Evolutionary conservation across 1,140 invertebrate species (phyloP), one percentile per base, ranked within the genome.

Genomic region (Harlomillsia oculata): DNA sequence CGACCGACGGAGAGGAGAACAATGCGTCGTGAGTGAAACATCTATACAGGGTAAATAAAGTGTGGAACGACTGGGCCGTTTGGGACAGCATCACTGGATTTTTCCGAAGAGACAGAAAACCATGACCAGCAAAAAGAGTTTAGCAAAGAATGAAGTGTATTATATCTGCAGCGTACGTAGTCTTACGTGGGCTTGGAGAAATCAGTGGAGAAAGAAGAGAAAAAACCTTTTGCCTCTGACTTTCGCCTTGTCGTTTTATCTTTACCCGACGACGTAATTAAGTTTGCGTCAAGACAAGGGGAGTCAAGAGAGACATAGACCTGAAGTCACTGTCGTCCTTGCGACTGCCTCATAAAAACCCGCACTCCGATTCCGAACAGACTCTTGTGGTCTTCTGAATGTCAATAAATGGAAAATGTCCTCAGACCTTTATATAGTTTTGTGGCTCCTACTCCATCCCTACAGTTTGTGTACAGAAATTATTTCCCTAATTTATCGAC

Each of bases 401-500:
- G 48, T 50, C 48, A 50, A 50, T 50, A 50, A 37, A 39, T 37
- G 48, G 32, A 39, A 50, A 18, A 50, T 39, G 48, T 50, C 34
- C 28, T 13, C 11, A 39, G 23, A 39, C 11, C 34, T 26, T 34
- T 34, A 6, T 8, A 8, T 14, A 34, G 6, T 14, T 8, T 34
- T 34, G 30, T 14, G 6, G 14, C 30, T 34, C 30, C 14, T 41
- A 14, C 39, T 48, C 23, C 36, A 50, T 50, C 34, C 32, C 34
- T 14, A 34, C 14, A 50, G 54, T 56, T 56, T 56, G 54, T 56
- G 46, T 56, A 56, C 54, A 56, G 54, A 56, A 56, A 56, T 56
- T 56, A 56, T 56, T 56, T 56, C 26, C 54, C 46, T 46, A 56
- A 56, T 56, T 56, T 51, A 34, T 6, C 6, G 14, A 34, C 6